Conservation (phyloP, 2,888 invertebrate species). For the Ectemnius cavifrons region DNA sequence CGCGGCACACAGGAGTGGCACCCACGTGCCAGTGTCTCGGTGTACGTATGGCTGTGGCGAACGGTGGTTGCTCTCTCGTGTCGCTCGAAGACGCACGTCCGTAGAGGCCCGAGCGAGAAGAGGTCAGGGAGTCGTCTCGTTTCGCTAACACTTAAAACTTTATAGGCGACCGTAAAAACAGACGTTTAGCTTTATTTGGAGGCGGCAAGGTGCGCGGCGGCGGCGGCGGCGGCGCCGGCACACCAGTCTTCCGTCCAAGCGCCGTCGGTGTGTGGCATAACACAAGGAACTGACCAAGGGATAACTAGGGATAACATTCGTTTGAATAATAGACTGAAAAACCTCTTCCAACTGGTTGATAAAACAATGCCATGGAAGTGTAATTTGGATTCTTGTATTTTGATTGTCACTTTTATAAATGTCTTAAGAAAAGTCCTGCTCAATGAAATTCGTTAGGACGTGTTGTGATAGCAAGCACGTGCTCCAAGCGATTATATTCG, state of each 20-base stretch:
- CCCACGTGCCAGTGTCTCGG: background rate
- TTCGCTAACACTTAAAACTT: slow-evolving; percentile 78
- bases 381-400: too few relatives aligned
- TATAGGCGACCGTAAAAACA: slow-evolving; percentile 76
- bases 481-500: too few relatives aligned
- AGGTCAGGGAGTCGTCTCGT: slow-evolving; percentile 58
- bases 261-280: too few relatives aligned
- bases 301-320: background rate
- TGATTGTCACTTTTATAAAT: too few relatives aligned
- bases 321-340: background rate
- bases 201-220: slow-evolving; percentile 6
- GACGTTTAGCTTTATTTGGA: slow-evolving; percentile 76
- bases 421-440: too few relatives aligned
- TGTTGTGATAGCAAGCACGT: too few relatives aligned
- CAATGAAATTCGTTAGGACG: too few relatives aligned
- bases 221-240: background rate
- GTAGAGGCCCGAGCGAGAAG: slow-evolving; percentile 17
- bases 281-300: too few relatives aligned
- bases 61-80: slow-evolving; percentile 19
- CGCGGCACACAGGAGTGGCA: background rate
- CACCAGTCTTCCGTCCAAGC: too few relatives aligned
- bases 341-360: too few relatives aligned
- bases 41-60: slow-evolving; percentile 5
- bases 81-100: slow-evolving; percentile 43
- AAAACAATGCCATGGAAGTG: too few relatives aligned